Conservation (phyloP, 2,888 invertebrate genomes). For the Ceraclea dissimilis region DNA sequence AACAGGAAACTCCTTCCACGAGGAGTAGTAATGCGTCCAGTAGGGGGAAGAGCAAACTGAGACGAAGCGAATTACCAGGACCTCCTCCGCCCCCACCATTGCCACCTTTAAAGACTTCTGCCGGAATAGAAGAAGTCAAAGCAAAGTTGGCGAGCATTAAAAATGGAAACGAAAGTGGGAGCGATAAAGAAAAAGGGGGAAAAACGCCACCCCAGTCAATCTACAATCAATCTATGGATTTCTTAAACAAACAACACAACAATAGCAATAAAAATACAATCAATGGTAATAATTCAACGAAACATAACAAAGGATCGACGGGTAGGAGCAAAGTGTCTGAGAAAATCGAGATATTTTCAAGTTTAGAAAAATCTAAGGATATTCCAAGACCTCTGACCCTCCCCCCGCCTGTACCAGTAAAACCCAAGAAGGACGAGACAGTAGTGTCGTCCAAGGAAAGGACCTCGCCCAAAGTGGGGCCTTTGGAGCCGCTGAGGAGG, state of each 20-base stretch:
- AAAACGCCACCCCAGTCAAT: conserved; percentile 44
- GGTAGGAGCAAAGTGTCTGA: conserved; percentile 47
- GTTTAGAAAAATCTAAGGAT: conserved; percentile 43
- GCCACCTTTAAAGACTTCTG: conserved; percentile 40
- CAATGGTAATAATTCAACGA: conserved; percentile 28
- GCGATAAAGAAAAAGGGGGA: conserved; percentile 46
- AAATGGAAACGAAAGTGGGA: conserved; percentile 36
- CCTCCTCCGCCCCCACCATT: conserved; percentile 39
- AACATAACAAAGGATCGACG: conserved; percentile 41
- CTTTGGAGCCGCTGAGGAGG: conserved; percentile 35
- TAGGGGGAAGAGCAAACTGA: not conserved
- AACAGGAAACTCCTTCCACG: not conserved
- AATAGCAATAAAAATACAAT: not conserved
- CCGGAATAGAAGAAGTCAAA: conserved; percentile 50
- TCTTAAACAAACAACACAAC: conserved; percentile 31
- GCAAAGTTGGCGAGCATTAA: conserved; percentile 49
- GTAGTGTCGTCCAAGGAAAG: conserved; percentile 32
- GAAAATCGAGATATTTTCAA: conserved; percentile 45
- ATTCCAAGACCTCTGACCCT: conserved; percentile 44
- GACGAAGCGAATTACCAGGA: conserved; percentile 39
- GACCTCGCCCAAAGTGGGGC: conserved; percentile 30
- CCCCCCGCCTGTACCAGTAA: conserved; percentile 44
- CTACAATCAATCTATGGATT: conserved; percentile 39
- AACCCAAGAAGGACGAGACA: conserved; percentile 32
- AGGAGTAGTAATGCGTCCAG: not conserved